Conservation (phyloP, 2,888 invertebrate genomes). For the Crematogaster levior region DNA sequence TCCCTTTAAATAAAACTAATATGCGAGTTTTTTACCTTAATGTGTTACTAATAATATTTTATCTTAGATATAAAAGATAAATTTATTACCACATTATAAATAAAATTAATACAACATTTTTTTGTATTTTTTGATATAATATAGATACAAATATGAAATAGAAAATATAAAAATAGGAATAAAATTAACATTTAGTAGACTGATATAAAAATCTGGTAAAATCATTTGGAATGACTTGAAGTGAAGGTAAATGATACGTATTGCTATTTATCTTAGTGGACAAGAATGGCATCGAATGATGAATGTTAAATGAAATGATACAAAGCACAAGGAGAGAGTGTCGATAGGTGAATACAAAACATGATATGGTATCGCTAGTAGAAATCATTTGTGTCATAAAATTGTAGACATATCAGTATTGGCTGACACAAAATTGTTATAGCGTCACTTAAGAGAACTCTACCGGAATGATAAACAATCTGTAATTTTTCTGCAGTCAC, state of each 20-base stretch:
- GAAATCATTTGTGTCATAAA: not conserved
- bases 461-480: constrained; percentile 10
- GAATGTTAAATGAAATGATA: not conserved
- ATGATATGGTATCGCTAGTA: not conserved
- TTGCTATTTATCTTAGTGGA: not conserved
- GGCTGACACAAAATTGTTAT: not conserved
- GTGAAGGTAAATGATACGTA: not conserved
- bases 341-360: constrained; percentile 6
- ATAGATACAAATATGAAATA: not conserved
- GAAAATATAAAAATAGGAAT: not conserved
- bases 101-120: not conserved
- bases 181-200: not conserved
- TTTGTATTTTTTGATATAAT: not conserved
- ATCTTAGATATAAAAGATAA: not conserved
- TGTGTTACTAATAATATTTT: not conserved
- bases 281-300: not conserved
- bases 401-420: not conserved
- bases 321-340: not conserved
- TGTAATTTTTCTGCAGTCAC: constrained; percentile 14
- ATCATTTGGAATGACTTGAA: not conserved
- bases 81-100: not conserved
- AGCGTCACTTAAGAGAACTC: not conserved
- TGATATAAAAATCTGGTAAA: constrained; percentile 3
- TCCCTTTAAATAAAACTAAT: constrained; percentile 1
- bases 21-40: not conserved